Base-by-base conservation (phyloP, 1,140 invertebrate genomes). In the Manduca sexta region DNA sequence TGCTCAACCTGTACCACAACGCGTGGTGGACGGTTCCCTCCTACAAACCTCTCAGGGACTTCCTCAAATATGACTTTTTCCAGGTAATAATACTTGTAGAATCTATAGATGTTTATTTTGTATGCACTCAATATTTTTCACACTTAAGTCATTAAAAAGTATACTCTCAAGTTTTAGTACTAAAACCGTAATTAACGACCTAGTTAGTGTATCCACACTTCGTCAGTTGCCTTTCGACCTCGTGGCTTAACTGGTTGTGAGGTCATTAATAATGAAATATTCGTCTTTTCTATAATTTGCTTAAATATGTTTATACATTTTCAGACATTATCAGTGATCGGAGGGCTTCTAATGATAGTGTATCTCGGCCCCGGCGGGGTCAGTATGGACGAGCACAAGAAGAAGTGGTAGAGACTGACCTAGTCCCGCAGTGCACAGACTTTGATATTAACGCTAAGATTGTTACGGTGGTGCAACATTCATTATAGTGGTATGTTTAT, bases 21-120 rank as follows among this genome's bases (percentile, higher is more conserved):
- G 95, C 95, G 35, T 99, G 95, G 94, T 99, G 98, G 98, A 92
- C 90, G 50, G 94, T 99, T 76, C 97, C 97, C 2, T 89, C 93
- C 5, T 94, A 98, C 82, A 97, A 96, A 73, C 96, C 97, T 12
- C 93, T 99, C 58, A 90, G 98, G 78, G 98, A 99, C 87, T 99
- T 99, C 88, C 92, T 99, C 37, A 99, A 99, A 91, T 99, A 99
- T 76, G 98, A 99, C 87, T 99, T 99, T 89, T 99, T 99, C 93
- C 95, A 97, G 91, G 95, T 96, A 86, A 68, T 34, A 29, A 6
- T 3, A 2, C n/a, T n/a, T n/a, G n/a, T n/a, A n/a, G n/a, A n/a
- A n/a, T n/a, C n/a, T n/a, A n/a, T n/a, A n/a, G n/a, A n/a, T n/a
- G n/a, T n/a, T n/a, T n/a, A n/a, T n/a, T n/a, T n/a, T n/a, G n/a